Conservation (phyloP, 1,140 invertebrate species). For the Rhagoletis pomonella region DNA sequence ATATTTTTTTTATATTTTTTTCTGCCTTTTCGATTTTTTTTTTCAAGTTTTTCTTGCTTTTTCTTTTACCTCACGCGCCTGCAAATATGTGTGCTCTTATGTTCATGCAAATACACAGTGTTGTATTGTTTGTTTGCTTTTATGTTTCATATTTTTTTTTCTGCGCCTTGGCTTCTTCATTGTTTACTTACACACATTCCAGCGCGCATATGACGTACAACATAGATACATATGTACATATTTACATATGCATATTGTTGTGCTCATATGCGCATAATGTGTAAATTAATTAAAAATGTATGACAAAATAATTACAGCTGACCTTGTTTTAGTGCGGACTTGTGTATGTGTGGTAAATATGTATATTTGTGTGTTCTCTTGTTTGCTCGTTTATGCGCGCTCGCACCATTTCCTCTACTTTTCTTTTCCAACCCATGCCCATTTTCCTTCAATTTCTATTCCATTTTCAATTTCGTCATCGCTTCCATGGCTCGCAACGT, state of each 20-base stretch:
- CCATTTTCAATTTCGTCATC: slow-evolving; percentile 37
- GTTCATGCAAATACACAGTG: background rate
- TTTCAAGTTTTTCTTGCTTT: too few relatives aligned
- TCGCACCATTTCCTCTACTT: slow-evolving; percentile 6
- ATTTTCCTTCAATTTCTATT: slow-evolving; percentile 11
- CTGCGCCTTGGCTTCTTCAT: slow-evolving; percentile 7
- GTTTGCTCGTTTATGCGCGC: background rate
- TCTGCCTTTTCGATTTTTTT: too few relatives aligned
- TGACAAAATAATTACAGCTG: slow-evolving; percentile 56
- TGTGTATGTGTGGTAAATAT: background rate
- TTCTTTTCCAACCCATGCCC: background rate
- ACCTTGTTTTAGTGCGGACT: slow-evolving; percentile 54
- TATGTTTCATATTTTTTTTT: slow-evolving; percentile 18
- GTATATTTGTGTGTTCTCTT: background rate
- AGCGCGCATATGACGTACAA: background rate
- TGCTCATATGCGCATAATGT: slow-evolving; percentile 24
- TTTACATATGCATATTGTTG: slow-evolving; percentile 26
- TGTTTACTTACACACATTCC: slow-evolving; percentile 41
- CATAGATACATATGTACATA: background rate
- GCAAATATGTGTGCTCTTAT: background rate
- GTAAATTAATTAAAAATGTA: slow-evolving; percentile 58
- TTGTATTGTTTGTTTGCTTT: slow-evolving; percentile 5
- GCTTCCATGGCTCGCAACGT: background rate
- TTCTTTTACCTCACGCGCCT: too few relatives aligned
- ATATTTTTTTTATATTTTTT: too few relatives aligned